These are phyloP conservation scores for Ptychadena robeensis DNA, from an alignment of 2,797 vertebrate genomes.

Conservation along the genomic window DNA sequence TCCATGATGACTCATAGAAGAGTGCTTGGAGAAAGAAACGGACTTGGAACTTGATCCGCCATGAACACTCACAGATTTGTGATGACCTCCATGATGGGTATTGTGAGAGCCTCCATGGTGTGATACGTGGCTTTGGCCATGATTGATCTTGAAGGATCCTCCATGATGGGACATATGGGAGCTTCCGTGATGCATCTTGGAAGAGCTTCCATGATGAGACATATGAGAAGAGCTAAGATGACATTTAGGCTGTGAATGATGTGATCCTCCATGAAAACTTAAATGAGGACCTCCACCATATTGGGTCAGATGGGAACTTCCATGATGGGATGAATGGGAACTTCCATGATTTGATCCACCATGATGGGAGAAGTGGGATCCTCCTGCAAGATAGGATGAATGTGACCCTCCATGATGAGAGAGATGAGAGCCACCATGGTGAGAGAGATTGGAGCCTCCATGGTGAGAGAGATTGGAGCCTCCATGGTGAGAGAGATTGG, in stretches of 20 bases:
- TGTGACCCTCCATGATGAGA: constrained; percentile 3
- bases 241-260: not conserved
- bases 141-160: not conserved
- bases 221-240: constrained; percentile 24
- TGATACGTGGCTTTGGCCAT: not conserved
- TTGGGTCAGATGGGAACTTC: constrained; percentile 15
- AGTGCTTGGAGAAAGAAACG: constrained; percentile 35
- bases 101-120: constrained; percentile 4
- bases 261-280: not conserved
- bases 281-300: constrained; percentile 6
- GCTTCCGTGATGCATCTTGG: not conserved
- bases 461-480: not conserved
- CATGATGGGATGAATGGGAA: not conserved
- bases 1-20: constrained; percentile 62
- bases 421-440: constrained; percentile 17
- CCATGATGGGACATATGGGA: constrained; percentile 26
- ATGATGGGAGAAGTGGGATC: not conserved
- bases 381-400: not conserved
- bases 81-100: constrained; percentile 16
- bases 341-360: not conserved
- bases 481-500: not conserved
- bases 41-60: constrained; percentile 29
- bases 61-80: constrained; percentile 13
- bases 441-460: not conserved
- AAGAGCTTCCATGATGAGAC: constrained; percentile 11